Evolutionary conservation across 2,888 invertebrate species (phyloP).

Genomic region (Xestia rhomboidea): DNA sequence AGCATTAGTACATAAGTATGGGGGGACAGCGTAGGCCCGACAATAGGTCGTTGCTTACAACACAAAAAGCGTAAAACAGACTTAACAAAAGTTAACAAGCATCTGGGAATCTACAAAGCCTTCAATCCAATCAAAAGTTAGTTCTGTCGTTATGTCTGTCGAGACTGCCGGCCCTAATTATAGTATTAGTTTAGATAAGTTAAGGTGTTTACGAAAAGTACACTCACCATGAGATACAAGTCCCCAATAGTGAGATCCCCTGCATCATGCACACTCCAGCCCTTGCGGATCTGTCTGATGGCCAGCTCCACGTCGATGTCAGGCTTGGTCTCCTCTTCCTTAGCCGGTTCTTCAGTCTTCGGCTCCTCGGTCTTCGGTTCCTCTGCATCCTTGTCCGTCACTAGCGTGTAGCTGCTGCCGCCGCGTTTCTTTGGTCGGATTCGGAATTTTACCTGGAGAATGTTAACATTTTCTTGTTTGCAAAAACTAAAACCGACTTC

Average conservation of each 20-base stretch:
- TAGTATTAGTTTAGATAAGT: too few species aligned
- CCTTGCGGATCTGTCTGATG: slow-evolving; percentile 89
- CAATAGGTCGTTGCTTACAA: too few species aligned
- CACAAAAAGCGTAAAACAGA: too few species aligned
- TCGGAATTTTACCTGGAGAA: slow-evolving; percentile 83
- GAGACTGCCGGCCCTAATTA: too few species aligned
- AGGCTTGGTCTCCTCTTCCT: slow-evolving; percentile 69
- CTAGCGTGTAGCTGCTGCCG: slow-evolving; percentile 82
- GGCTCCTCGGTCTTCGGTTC: slow-evolving; percentile 67
- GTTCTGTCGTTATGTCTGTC: too few species aligned
- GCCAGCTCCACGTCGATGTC: slow-evolving; percentile 83
- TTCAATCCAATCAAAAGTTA: too few species aligned
- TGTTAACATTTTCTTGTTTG: background rate
- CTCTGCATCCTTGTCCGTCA: slow-evolving; percentile 75
- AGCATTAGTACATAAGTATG: too few species aligned
- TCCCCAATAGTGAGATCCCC: slow-evolving; percentile 96
- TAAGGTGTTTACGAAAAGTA: background rate
- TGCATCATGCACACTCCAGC: slow-evolving; percentile 95
- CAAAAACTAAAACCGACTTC: too few species aligned
- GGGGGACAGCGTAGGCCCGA: too few species aligned
- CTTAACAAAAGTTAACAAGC: too few species aligned
- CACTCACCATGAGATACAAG: slow-evolving; percentile 95
- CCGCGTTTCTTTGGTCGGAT: slow-evolving; percentile 86
- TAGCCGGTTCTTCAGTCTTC: slow-evolving; percentile 69
- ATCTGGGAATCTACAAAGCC: too few species aligned